Evolutionary conservation across 2,113 vertebrate genomes (phyloP), one percentile per base, ranked within the genome.

Genomic region (Channa argus): DNA sequence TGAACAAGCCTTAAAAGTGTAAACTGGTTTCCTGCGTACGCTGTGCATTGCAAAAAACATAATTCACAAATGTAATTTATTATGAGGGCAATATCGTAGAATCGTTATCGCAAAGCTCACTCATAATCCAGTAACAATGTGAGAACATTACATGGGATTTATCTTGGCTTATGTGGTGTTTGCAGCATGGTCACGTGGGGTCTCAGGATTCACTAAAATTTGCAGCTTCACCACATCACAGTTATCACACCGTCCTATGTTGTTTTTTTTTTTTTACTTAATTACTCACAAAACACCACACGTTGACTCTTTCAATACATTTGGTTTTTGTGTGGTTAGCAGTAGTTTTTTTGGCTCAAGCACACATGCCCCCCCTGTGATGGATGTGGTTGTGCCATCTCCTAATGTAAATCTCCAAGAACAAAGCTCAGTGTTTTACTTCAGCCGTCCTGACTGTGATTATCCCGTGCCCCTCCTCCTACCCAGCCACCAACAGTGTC

Each of bases 321-420:
- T 60, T 63, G 43, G 33, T 44, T 72, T 61, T 58, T 14, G 43
- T 75, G 70, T 9, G 38, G 81, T 79, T 70, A 63, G 56, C 0
- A 2, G 49, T 36, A 3, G 52, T 34, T 74, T 24, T 24, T 73
- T 77, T 70, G 58, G 56, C 59, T 41, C 0, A 5, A 47, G 50
- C 36, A 39, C 38, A 37, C n/a, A 5, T 41, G 15, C 41, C 60
- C 69, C 15, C 67, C 37, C 63, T 44, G 62, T 83, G 82, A 83
- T 83, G 34, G 71, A 81, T 84, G 71, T 12, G 56, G 52, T 9
- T 24, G 49, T 65, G 37, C 64, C 38, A 52, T 50, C 47, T 51
- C 71, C 39, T 53, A 51, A 52, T 63, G 71, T 86, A 88, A 86
- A 90, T 91, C 86, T 69, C 36, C 2, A 14, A 34, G 63, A 79